phyloP scores from a whole-genome alignment of 2,113 vertebrate species.

The Tauraco erythrolophus region DNA sequence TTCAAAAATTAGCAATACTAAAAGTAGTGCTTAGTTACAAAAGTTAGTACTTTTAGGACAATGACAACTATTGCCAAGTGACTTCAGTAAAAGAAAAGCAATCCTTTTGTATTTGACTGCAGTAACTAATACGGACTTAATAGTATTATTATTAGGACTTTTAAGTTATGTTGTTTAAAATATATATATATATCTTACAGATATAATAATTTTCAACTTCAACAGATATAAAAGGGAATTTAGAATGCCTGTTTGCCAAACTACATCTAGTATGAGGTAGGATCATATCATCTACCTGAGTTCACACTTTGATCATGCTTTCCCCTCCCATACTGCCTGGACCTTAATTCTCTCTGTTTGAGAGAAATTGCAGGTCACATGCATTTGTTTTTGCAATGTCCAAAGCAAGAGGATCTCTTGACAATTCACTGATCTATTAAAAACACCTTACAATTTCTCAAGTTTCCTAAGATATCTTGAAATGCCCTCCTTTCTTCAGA shows the following conservation, averaged over 20 bases:
- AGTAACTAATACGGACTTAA: not conserved
- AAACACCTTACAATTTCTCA: not conserved
- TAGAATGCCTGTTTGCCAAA: not conserved
- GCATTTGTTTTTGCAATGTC: not conserved
- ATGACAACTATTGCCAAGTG: not conserved
- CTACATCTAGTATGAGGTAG: not conserved
- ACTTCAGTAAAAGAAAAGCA: not conserved
- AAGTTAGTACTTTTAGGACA: not conserved
- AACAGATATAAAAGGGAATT: not conserved
- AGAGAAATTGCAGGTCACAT: not conserved
- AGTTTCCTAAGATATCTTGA: not conserved
- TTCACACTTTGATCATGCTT: not conserved
- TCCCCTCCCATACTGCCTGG: not conserved
- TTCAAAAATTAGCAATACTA: not conserved
- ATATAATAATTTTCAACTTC: not conserved
- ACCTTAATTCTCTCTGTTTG: not conserved
- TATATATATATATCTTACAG: not conserved
- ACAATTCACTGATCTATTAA: not conserved
- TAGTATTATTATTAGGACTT: not conserved
- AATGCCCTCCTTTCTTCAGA: slow-evolving; percentile 36
- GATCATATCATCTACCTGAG: not conserved
- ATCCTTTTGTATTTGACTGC: not conserved
- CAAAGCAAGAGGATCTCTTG: not conserved
- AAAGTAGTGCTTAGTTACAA: not conserved
- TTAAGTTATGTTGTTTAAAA: not conserved